A percentile compares a stretch with the other conserved stretches of the same genome.
Evolutionary conservation across 2,113 vertebrate genomes (phyloP).

Genomic region (Toxotes chatareus): DNA sequence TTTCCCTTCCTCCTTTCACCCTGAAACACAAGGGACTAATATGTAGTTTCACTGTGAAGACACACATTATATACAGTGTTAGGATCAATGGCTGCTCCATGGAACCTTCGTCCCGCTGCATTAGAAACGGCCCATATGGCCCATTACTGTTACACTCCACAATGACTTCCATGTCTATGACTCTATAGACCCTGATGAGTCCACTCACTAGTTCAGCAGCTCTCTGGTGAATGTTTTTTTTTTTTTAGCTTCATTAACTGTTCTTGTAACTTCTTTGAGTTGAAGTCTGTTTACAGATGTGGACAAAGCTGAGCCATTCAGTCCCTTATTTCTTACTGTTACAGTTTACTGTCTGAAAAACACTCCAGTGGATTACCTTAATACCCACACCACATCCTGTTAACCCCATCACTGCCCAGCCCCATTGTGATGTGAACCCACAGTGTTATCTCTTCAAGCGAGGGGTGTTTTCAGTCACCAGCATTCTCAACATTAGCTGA

Average conservation of each 20-base stretch:
- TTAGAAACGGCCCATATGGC: not conserved
- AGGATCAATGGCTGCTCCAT: conserved; percentile 18
- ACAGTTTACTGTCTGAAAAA: conserved; percentile 30
- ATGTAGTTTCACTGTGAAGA: not conserved
- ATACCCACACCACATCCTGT: not conserved
- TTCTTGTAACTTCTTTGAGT: not conserved
- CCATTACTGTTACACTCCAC: conserved; percentile 23
- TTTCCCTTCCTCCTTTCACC: conserved; percentile 1
- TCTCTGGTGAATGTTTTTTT: not conserved
- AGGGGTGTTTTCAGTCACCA: conserved; percentile 2
- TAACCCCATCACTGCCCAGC: not conserved
- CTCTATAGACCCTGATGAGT: not conserved
- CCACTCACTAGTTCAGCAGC: not conserved
- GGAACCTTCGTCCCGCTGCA: not conserved
- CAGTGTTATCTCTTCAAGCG: conserved; percentile 13
- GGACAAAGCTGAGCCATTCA: conserved; percentile 42
- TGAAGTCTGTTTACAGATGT: conserved; percentile 34
- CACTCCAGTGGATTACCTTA: conserved; percentile 20
- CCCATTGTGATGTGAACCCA: not conserved
- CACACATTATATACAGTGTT: not conserved
- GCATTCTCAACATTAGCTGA: conserved; percentile 12
- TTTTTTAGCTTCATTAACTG: not conserved
- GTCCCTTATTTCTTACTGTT: conserved; percentile 1
- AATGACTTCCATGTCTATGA: not conserved
- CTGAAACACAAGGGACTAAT: not conserved